Evolutionary conservation across 1,140 invertebrate species (phyloP), one percentile per base, ranked within the genome.

Genomic region (Monochamus saltuarius): DNA sequence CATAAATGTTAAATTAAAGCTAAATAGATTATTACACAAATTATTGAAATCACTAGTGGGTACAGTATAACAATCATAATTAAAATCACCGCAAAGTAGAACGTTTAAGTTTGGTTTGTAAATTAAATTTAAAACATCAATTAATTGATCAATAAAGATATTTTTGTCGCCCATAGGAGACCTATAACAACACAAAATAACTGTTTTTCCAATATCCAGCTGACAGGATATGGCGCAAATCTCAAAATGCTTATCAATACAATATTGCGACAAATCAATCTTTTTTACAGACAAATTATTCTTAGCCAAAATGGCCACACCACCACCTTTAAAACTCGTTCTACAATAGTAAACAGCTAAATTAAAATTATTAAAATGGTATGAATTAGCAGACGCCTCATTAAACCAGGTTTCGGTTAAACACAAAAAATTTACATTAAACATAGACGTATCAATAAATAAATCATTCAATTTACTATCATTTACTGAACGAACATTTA

Each of bases 201-300:
- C 19, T 16, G 45, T 46, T 6, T 46, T 46, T 46, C n/a, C 19
- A 40, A 16, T 46, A 16, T 22, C 19, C 1, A 46, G n/a, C 19
- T 46, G n/a, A 17, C n/a, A 46, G 14, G 45, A 46, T 17, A 19
- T 11, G 19, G 45, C 45, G 16, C 45, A 46, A 3, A 46, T 17
- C 16, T 46, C 45, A 46, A 46, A 16, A 46, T 46, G 45, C 19
- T 46, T 46, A 13, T 46, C 45, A 46, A 17, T 46, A 46, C 45
- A 46, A 22, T 46, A 46, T 19, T 46, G n/a, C 10, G 4, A 6
- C 16, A 46, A 17, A 17, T 46, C 45, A 2, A 46, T 46, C n/a
- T 46, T 46, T 17, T 17, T 19, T 16, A 17, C 39, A 13, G 2
- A 3, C 14, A 40, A 4, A 40, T 2, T 40, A 16, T 40, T 40